Conservation (phyloP, 2,888 invertebrate species). For the Dasypogon diadema region DNA sequence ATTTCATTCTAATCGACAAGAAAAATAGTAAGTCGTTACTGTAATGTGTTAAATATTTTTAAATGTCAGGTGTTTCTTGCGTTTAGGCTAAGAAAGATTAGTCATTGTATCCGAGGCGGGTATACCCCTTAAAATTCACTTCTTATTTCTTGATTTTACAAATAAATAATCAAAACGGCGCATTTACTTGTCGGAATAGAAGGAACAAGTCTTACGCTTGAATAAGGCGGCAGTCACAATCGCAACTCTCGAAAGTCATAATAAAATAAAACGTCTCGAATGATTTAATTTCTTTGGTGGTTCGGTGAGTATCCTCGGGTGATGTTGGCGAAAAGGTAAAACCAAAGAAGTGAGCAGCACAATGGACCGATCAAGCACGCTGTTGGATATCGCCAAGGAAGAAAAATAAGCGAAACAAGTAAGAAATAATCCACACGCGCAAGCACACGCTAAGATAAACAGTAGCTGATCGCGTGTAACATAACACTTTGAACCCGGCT, state of each 20-base stretch:
- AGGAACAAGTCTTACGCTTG: too few species aligned
- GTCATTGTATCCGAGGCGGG: too few species aligned
- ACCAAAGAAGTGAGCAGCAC: neutral
- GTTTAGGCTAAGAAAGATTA: too few species aligned
- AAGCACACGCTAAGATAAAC: slow-evolving; percentile 39
- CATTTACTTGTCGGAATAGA: too few species aligned
- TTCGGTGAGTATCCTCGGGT: neutral
- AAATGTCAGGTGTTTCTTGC: too few species aligned
- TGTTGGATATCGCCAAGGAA: slow-evolving; percentile 25
- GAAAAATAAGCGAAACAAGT: slow-evolving; percentile 14
- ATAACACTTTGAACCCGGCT: slow-evolving; percentile 47
- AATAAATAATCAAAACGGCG: too few species aligned
- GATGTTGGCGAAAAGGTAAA: slow-evolving; percentile 6
- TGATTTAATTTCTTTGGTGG: slow-evolving; percentile 30
- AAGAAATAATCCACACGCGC: slow-evolving; percentile 43
- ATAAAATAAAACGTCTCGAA: slow-evolving; percentile 4
- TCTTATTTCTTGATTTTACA: too few species aligned
- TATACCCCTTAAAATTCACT: too few species aligned
- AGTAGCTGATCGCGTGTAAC: slow-evolving; percentile 53
- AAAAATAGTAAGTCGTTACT: too few species aligned
- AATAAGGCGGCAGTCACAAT: too few species aligned
- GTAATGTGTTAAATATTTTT: too few species aligned
- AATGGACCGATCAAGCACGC: slow-evolving; percentile 41
- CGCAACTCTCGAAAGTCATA: slow-evolving; percentile 1
- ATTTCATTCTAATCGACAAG: too few species aligned